Conservation (phyloP, 2,113 vertebrate species). For the Tychaedon coryphoeus region DNA sequence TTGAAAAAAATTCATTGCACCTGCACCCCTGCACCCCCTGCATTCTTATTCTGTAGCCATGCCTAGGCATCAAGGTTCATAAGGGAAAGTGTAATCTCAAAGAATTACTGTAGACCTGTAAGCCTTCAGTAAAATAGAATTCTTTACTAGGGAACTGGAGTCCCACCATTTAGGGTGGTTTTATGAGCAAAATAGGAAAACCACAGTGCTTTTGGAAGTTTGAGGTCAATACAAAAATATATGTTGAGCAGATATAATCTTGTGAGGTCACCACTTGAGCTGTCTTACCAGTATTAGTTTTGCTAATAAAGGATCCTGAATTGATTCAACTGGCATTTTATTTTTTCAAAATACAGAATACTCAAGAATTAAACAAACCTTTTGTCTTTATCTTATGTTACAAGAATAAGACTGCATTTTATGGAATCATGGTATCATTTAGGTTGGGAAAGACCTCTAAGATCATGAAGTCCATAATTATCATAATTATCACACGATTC, state of each 20-base stretch:
- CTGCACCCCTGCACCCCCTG: not conserved
- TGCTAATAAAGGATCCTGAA: not conserved
- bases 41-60: not conserved
- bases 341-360: not conserved
- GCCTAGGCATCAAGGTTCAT: not conserved
- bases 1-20: not conserved
- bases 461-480: not conserved
- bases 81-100: not conserved
- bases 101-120: not conserved
- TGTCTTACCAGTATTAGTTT: not conserved
- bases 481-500: not conserved
- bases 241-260: not conserved
- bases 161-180: not conserved
- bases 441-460: not conserved
- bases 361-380: not conserved
- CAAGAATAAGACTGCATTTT: not conserved
- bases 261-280: not conserved
- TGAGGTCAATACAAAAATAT: not conserved
- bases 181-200: not conserved
- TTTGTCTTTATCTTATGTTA: not conserved
- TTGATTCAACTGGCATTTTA: not conserved
- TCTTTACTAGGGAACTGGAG: not conserved
- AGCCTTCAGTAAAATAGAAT: not conserved
- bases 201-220: fast-evolving
- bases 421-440: not conserved